A percentile compares a stretch with the other conserved stretches of the same genome.
phyloP scores from a whole-genome alignment of 2,113 vertebrate species.

The Piaya cayana region DNA sequence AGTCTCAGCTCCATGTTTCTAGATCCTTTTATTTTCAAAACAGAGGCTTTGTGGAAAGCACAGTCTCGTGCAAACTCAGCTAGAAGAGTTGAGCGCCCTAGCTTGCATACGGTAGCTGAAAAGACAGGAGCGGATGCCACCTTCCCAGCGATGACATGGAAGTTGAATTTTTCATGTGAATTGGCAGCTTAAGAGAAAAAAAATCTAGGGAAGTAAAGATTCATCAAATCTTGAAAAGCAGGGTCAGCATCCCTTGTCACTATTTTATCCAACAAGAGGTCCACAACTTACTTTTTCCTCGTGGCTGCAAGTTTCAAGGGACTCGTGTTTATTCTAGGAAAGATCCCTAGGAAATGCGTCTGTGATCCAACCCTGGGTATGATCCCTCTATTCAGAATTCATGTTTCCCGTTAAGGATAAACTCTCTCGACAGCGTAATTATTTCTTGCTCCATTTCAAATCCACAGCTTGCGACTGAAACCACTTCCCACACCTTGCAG shows the following conservation, averaged over 20 bases:
- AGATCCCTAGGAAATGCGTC: background rate
- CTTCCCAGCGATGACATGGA: background rate
- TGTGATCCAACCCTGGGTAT: background rate
- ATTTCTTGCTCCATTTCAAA: background rate
- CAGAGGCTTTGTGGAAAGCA: background rate
- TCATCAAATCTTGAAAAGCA: background rate
- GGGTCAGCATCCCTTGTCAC: background rate
- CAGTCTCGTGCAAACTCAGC: background rate
- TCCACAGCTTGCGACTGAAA: constrained; percentile 26
- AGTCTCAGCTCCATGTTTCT: rapidly evolving
- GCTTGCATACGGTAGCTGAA: background rate
- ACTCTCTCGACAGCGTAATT: background rate
- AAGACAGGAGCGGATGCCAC: background rate
- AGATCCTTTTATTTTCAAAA: background rate
- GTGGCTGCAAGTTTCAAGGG: background rate
- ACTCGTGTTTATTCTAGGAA: background rate
- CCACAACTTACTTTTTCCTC: background rate
- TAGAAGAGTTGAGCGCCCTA: rapidly evolving
- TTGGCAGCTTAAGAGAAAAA: background rate
- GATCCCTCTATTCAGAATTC: background rate
- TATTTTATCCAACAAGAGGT: background rate
- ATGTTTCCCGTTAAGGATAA: constrained; percentile 2
- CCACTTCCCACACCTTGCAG: constrained; percentile 55
- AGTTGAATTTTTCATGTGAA: background rate
- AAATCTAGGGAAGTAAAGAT: background rate